phyloP scores from a whole-genome alignment of 2,888 invertebrate genomes.

The Aplocera efformata region DNA sequence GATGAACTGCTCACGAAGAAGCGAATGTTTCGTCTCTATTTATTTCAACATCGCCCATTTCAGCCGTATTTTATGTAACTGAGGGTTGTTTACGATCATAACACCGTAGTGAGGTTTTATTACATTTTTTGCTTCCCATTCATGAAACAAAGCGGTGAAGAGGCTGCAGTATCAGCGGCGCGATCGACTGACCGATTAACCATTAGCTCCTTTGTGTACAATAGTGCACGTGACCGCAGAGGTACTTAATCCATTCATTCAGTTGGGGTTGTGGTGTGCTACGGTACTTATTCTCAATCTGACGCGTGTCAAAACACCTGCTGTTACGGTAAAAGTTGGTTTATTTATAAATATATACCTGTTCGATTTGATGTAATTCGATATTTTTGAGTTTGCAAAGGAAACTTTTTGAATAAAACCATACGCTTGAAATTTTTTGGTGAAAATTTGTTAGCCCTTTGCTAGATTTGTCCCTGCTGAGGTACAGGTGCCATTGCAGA shows the following conservation, averaged over 20 bases:
- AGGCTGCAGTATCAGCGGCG: slow-evolving; percentile 54
- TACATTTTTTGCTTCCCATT: slow-evolving; percentile 62
- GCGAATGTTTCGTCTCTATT: too few relatives aligned
- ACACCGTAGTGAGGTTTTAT: slow-evolving; percentile 50
- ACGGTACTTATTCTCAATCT: slow-evolving; percentile 18
- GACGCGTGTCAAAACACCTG: slow-evolving; percentile 19
- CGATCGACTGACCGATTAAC: slow-evolving; percentile 70
- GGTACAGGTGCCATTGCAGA: too few relatives aligned
- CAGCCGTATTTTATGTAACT: slow-evolving; percentile 33
- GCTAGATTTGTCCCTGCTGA: too few relatives aligned
- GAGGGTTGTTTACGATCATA: slow-evolving; percentile 54
- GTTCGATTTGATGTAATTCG: slow-evolving; percentile 5
- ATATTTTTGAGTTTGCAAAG: slow-evolving; percentile 1
- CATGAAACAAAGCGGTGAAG: slow-evolving; percentile 61
- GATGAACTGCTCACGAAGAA: too few relatives aligned
- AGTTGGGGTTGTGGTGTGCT: slow-evolving; percentile 33
- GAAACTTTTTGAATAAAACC: too few relatives aligned
- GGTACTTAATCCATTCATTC: slow-evolving; percentile 66
- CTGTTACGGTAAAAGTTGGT: background rate
- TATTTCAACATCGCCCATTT: slow-evolving; percentile 6
- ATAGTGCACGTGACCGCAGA: slow-evolving; percentile 65
- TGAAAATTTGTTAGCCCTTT: too few relatives aligned
- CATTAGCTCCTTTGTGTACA: slow-evolving; percentile 65
- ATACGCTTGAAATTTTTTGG: too few relatives aligned
- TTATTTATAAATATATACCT: slow-evolving; percentile 2